A percentile compares a stretch with the other conserved stretches of the same genome.
These are phyloP conservation scores for Chironomus riparius DNA, from an alignment of 2,888 invertebrate species.

Conservation along the genomic window DNA sequence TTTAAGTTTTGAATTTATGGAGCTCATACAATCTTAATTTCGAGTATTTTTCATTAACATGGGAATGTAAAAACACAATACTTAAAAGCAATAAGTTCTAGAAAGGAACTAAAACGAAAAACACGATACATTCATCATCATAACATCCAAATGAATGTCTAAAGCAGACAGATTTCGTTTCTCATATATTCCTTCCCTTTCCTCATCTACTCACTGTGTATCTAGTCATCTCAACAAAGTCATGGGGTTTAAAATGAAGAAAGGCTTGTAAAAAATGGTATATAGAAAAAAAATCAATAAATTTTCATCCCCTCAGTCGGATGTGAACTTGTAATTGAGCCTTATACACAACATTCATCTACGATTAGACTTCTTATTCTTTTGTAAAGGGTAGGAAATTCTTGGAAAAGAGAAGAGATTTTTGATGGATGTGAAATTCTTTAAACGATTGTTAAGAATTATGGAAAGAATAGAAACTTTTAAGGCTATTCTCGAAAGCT, in stretches of 20 bases:
- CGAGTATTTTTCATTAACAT: too few species aligned
- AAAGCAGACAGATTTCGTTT: slow-evolving; percentile 6
- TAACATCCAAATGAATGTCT: slow-evolving; percentile 16
- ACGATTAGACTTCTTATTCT: background rate
- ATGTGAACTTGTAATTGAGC: slow-evolving; percentile 17
- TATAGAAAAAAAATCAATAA: slow-evolving; percentile 13
- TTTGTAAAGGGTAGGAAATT: background rate
- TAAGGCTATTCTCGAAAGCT: too few species aligned
- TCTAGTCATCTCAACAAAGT: background rate
- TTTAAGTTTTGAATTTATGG: too few species aligned
- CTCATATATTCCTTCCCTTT: background rate
- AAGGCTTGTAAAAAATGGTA: background rate
- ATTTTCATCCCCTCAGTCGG: background rate
- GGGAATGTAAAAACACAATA: too few species aligned
- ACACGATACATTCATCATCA: slow-evolving; percentile 7
- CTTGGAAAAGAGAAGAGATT: too few species aligned
- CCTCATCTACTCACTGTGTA: background rate
- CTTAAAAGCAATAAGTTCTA: too few species aligned
- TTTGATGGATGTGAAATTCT: too few species aligned
- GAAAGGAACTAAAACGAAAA: too few species aligned
- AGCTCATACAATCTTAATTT: too few species aligned
- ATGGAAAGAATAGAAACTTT: too few species aligned
- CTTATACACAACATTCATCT: background rate
- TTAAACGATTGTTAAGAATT: too few species aligned
- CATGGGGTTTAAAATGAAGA: background rate